Conservation (phyloP, 1,140 invertebrate genomes). For the Stegodyphus dumicola region DNA sequence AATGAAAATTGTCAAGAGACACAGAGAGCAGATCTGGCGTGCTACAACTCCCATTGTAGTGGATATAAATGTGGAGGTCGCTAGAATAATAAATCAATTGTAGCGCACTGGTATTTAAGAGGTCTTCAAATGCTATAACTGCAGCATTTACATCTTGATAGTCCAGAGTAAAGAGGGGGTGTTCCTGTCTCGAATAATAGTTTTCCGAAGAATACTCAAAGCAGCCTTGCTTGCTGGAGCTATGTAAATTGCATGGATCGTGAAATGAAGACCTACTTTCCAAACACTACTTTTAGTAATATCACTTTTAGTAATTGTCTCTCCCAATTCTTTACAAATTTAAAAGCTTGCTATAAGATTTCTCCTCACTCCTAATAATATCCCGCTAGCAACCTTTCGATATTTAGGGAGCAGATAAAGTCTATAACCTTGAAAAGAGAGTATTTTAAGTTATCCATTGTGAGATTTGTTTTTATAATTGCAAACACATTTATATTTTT, state of each 20-base stretch:
- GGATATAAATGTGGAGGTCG: constrained; percentile 17
- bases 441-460: not conserved
- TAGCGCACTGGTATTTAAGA: constrained; percentile 6
- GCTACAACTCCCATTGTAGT: constrained; percentile 21
- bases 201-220: not conserved
- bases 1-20: constrained; percentile 10
- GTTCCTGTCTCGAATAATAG: constrained; percentile 7
- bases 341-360: constrained; percentile 6
- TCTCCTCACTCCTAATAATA: constrained; percentile 11
- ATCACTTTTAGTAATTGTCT: constrained; percentile 22
- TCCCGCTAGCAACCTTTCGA: constrained; percentile 28
- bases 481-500: constrained; percentile 26
- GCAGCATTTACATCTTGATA: constrained; percentile 16
- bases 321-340: constrained; percentile 29
- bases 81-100: constrained; percentile 22
- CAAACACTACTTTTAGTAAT: not conserved
- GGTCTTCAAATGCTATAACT: constrained; percentile 27
- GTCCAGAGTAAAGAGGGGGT: constrained; percentile 7
- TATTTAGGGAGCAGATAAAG: not conserved
- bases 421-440: constrained; percentile 24
- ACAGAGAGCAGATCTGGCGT: constrained; percentile 15
- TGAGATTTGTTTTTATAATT: constrained; percentile 33
- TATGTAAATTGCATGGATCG: not conserved
- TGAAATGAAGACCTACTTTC: not conserved
- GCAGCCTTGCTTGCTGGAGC: not conserved